Percentiles rank a stretch among this genome's conserved stretches.
Evolutionary conservation across 1,140 invertebrate species (phyloP).

Genomic region (Steinernema khuongi): DNA sequence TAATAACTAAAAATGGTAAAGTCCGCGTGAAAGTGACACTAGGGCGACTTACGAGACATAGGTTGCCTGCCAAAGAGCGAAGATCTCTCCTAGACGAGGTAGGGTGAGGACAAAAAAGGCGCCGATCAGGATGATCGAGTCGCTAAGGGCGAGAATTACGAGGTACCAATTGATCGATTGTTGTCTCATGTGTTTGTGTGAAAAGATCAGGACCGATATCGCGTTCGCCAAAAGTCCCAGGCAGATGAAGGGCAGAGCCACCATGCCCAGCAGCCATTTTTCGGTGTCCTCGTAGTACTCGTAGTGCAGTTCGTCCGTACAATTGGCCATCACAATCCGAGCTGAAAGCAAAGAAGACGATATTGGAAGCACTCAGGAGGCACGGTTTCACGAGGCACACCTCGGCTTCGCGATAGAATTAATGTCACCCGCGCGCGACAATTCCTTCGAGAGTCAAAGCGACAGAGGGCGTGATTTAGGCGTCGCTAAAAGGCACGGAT

Average conservation of each 20-base stretch:
- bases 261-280: conserved; percentile 50
- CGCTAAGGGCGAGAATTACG: conserved; percentile 47
- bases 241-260: conserved; percentile 50
- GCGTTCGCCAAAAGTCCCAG: conserved; percentile 44
- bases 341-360: too few relatives aligned
- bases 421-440: background rate
- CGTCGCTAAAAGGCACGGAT: background rate
- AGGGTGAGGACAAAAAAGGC: conserved; percentile 42
- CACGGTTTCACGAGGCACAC: background rate
- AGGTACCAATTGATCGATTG: conserved; percentile 51
- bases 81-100: conserved; percentile 32
- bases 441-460: background rate
- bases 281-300: conserved; percentile 46
- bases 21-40: background rate
- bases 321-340: background rate
- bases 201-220: conserved; percentile 49
- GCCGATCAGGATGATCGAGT: conserved; percentile 37
- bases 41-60: background rate
- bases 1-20: conserved; percentile 19
- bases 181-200: conserved; percentile 43
- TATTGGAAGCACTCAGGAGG: background rate
- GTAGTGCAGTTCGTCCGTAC: conserved; percentile 24
- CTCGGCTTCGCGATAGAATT: background rate
- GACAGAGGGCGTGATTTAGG: background rate
- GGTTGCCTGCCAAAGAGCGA: conserved; percentile 3